Evolutionary conservation across 2,797 vertebrate genomes (phyloP).

Genomic region (Labroides dimidiatus): DNA sequence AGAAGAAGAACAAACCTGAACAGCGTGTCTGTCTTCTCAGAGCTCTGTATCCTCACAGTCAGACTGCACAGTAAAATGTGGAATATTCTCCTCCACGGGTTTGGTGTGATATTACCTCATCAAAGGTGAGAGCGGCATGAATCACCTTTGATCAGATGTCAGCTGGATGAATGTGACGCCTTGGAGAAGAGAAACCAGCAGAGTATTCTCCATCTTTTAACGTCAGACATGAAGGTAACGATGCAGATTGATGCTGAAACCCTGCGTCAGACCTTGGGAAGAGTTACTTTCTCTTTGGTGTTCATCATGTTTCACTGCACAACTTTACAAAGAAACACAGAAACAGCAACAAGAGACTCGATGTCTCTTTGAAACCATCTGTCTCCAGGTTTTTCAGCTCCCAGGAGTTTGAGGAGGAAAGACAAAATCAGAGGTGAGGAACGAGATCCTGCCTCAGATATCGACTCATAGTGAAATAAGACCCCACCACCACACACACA

Average conservation of each 20-base stretch:
- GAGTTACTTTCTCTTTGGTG: conserved; percentile 57
- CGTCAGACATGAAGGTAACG: not conserved
- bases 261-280: conserved; percentile 52
- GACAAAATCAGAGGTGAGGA: conserved; percentile 52
- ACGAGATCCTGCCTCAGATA: conserved; percentile 48
- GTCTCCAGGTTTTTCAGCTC: conserved; percentile 32
- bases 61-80: no score
- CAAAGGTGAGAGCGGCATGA: not conserved
- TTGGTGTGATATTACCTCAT: not conserved
- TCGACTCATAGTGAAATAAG: conserved; percentile 44
- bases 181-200: not conserved
- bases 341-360: conserved; percentile 27
- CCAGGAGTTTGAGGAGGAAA: conserved; percentile 41
- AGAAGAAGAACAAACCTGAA: no score
- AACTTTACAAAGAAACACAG: conserved; percentile 44
- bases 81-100: not conserved
- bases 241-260: conserved; percentile 1
- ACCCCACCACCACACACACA: conserved; percentile 20
- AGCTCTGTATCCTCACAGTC: no score
- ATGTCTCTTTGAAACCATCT: conserved; percentile 39
- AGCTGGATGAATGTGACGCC: not conserved
- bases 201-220: not conserved
- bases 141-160: not conserved
- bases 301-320: conserved; percentile 47
- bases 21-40: no score